Evolutionary conservation across 2,888 invertebrate species (phyloP), one percentile per base, ranked within the genome.

Genomic region (Hylaea fasciaria): DNA sequence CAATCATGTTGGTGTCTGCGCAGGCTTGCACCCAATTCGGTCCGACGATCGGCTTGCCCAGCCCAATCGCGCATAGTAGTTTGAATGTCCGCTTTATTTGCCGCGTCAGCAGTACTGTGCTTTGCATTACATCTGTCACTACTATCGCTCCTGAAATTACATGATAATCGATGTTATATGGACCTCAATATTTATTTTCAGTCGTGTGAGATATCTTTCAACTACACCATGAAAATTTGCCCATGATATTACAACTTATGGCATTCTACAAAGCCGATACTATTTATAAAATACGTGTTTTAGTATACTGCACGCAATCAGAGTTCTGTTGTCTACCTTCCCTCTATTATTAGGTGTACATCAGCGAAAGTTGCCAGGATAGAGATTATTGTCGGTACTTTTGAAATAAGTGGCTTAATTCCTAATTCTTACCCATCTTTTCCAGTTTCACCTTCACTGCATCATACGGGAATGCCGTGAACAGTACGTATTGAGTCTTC

Each of bases 31-130:
- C 85, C 92, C 92, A 91, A 48, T 51, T 50, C 0, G 83, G 82
- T 0, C 91, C 91, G 0, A 95, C 94, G 39, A 95, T 93, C 0
- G 95, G 94, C 74, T 91, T 89, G 45, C 94, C 94, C 43, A 93
- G 87, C 0, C 94, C 94, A 49, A 95, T 86, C 0, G 94, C 94
- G 28, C 93, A 89, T 14, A 95, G 78, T 66, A 94, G 75, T 80
- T 95, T 95, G 72, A 92, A 93, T 0, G 95, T 94, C 2, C 95
- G 85, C 76, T 90, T 93, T 7, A 94, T 86, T 45, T 86, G 83
- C 67, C 90, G 80, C 13, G 94, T 94, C 54, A 95, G 81, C 43
- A 95, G 78, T 28, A 95, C 91, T 0, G 82, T 81, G 63, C 90
- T 88, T n/a, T 89, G 84, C 65, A 82, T 80, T 11, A 92, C 86